Percentiles rank a stretch among this genome's conserved stretches.
Evolutionary conservation across 2,888 invertebrate species (phyloP).

Genomic region (Sthenelais limicola): DNA sequence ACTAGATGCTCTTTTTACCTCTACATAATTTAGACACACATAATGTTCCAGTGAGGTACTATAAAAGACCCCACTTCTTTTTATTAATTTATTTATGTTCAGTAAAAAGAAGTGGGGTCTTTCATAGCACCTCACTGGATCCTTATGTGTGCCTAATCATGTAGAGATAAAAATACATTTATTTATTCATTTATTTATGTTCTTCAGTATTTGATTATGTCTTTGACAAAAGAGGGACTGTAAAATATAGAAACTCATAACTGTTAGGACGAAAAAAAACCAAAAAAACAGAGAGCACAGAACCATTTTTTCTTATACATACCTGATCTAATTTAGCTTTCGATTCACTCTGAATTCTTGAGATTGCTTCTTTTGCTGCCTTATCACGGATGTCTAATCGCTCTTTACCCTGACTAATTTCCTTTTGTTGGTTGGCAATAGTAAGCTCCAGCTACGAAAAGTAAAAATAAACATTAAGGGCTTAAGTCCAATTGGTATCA

Average conservation of each 20-base stretch:
- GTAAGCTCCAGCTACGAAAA: constrained; percentile 63
- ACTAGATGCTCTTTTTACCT: too few species aligned
- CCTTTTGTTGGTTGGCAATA: constrained; percentile 63
- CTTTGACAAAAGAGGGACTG: neutral
- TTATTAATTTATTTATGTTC: too few species aligned
- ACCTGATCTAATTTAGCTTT: constrained; percentile 67
- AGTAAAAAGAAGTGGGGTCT: too few species aligned
- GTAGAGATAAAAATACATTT: too few species aligned
- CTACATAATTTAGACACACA: too few species aligned
- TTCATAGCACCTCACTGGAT: too few species aligned
- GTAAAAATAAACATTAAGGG: constrained; percentile 16
- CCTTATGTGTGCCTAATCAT: too few species aligned
- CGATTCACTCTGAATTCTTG: constrained; percentile 65
- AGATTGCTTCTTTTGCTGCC: constrained; percentile 64
- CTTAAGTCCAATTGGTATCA: too few species aligned
- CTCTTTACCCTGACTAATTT: constrained; percentile 62
- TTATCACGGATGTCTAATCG: constrained; percentile 64
- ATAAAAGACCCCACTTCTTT: too few species aligned
- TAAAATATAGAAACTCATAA: neutral
- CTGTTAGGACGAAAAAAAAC: neutral
- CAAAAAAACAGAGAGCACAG: neutral
- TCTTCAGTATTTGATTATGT: too few species aligned
- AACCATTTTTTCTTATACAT: neutral
- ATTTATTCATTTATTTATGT: too few species aligned
- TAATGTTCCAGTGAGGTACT: too few species aligned